These are phyloP conservation scores for Paraplagusia blochii DNA, from an alignment of 2,113 vertebrate genomes.

Conservation along the genomic window DNA sequence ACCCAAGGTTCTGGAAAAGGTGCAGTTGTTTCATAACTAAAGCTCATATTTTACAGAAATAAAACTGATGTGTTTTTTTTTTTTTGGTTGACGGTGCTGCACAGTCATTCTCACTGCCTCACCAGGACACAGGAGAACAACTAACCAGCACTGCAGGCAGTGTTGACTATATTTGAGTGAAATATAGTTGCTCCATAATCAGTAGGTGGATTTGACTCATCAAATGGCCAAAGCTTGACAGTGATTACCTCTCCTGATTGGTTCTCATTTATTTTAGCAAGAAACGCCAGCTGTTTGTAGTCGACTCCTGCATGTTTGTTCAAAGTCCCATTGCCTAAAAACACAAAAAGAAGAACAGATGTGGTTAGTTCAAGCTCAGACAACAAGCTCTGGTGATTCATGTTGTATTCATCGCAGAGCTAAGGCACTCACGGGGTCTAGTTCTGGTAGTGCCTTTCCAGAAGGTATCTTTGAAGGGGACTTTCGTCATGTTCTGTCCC, in stretches of 20 bases:
- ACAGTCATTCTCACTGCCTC: neutral
- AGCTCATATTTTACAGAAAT: too few species aligned
- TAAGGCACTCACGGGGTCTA: conserved; percentile 84
- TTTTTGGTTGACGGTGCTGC: neutral
- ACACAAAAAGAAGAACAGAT: conserved; percentile 18
- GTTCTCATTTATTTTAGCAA: conserved; percentile 90
- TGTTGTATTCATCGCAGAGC: conserved; percentile 5
- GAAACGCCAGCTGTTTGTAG: conserved; percentile 87
- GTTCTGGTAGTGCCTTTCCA: conserved; percentile 99
- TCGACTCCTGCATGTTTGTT: conserved; percentile 96
- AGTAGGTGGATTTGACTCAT: too few species aligned
- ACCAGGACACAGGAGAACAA: too few species aligned
- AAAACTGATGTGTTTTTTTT: too few species aligned
- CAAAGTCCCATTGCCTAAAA: conserved; percentile 90
- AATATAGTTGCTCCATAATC: too few species aligned
- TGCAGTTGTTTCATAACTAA: too few species aligned
- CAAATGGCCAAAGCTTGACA: neutral
- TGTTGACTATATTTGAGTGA: too few species aligned
- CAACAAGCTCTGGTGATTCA: conserved; percentile 1
- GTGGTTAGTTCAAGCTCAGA: neutral
- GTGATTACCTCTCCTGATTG: conserved; percentile 90
- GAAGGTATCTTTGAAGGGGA: conserved; percentile 95
- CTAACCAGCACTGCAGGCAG: too few species aligned
- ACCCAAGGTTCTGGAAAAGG: too few species aligned
- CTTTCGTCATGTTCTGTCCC: conserved; percentile 90